These are phyloP conservation scores for Dallia pectoralis DNA, from an alignment of 2,797 vertebrate genomes.

Conservation along the genomic window DNA sequence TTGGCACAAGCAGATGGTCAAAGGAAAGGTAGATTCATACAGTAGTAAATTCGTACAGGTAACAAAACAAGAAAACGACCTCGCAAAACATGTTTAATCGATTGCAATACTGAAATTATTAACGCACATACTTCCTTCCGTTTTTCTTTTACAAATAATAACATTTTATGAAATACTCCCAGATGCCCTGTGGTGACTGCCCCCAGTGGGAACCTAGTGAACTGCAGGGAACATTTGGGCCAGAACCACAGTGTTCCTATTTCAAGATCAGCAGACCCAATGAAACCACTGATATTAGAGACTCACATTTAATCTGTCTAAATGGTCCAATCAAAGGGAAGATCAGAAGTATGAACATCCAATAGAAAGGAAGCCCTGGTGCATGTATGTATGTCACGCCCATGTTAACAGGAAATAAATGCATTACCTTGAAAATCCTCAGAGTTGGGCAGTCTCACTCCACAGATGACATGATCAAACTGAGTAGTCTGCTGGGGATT, in stretches of 20 bases:
- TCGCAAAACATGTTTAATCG: too few relatives aligned
- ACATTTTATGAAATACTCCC: background rate
- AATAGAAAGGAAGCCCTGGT: background rate
- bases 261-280: background rate
- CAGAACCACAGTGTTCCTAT: slow-evolving; percentile 14
- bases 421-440: slow-evolving; percentile 98
- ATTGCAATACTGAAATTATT: too few relatives aligned
- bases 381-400: background rate
- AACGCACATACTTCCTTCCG: too few relatives aligned
- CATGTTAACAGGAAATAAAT: background rate
- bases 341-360: background rate
- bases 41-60: too few relatives aligned
- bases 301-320: background rate
- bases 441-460: slow-evolving; percentile 97
- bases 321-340: background rate
- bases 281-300: slow-evolving; percentile 19
- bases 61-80: too few relatives aligned
- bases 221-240: background rate
- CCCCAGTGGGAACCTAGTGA: background rate
- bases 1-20: too few relatives aligned
- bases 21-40: too few relatives aligned
- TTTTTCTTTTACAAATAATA: too few relatives aligned
- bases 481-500: slow-evolving; percentile 82
- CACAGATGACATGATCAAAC: slow-evolving; percentile 95
- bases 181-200: background rate